Conservation (phyloP, 2,888 invertebrate species). For the Hypena proboscidalis region DNA sequence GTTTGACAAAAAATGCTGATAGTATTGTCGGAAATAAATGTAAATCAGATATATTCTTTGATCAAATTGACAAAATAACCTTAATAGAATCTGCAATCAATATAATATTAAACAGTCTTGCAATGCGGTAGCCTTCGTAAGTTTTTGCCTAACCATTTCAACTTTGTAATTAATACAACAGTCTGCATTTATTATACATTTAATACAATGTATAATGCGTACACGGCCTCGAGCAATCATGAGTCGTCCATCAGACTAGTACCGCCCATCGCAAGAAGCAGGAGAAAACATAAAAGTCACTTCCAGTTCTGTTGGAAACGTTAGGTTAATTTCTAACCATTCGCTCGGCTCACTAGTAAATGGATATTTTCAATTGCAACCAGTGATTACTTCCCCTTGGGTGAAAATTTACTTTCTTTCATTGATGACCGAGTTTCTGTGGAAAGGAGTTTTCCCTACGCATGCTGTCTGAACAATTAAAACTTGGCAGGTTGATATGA, state of each 20-base stretch:
- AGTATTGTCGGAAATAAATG: too few relatives aligned
- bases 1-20: too few relatives aligned
- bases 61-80: too few relatives aligned
- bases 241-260: slow-evolving; percentile 14
- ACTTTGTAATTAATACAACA: neutral
- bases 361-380: slow-evolving; percentile 64
- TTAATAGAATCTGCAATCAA: too few relatives aligned
- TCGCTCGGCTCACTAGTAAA: slow-evolving; percentile 52
- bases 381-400: slow-evolving; percentile 59
- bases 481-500: too few relatives aligned
- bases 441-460: slow-evolving; percentile 38
- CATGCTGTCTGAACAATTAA: neutral
- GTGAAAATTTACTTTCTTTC: slow-evolving; percentile 70
- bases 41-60: too few relatives aligned
- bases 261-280: slow-evolving; percentile 37
- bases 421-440: slow-evolving; percentile 49
- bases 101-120: too few relatives aligned
- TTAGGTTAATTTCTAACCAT: slow-evolving; percentile 54
- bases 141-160: neutral
- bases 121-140: too few relatives aligned
- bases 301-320: slow-evolving; percentile 51
- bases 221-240: slow-evolving; percentile 24
- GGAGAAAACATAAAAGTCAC: slow-evolving; percentile 49
- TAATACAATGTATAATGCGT: slow-evolving; percentile 13
- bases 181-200: slow-evolving; percentile 8